Conservation (phyloP, 2,888 invertebrate species). For the Nymphalis polychloros region DNA sequence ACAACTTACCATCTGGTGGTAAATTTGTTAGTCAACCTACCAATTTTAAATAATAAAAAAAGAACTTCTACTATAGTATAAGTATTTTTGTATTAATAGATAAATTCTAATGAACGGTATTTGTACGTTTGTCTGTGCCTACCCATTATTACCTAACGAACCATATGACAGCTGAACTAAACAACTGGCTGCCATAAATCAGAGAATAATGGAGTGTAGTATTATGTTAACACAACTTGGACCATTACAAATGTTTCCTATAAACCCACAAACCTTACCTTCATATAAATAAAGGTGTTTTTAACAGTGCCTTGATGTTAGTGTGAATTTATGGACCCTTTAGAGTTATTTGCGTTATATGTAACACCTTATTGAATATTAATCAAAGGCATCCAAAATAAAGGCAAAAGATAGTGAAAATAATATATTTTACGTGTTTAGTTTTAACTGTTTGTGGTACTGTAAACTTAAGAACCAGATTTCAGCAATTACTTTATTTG, state of each 20-base stretch:
- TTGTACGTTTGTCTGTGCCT: constrained; percentile 17
- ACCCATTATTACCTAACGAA: constrained; percentile 42
- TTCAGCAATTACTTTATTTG: too few relatives aligned
- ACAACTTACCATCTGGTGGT: too few relatives aligned
- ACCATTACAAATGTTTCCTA: constrained; percentile 43
- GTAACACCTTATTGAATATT: constrained; percentile 51
- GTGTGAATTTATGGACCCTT: constrained; percentile 37
- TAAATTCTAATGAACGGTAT: neutral
- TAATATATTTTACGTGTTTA: neutral
- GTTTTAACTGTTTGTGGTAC: neutral
- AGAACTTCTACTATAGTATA: neutral
- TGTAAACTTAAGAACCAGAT: too few relatives aligned
- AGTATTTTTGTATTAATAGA: neutral
- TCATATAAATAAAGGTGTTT: constrained; percentile 40
- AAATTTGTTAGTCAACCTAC: too few relatives aligned
- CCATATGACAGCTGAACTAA: constrained; percentile 36
- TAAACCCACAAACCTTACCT: constrained; percentile 37
- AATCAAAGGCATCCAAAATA: constrained; percentile 40
- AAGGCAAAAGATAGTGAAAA: neutral
- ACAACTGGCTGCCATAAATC: constrained; percentile 50
- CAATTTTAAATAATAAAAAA: too few relatives aligned
- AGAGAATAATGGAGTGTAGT: constrained; percentile 51
- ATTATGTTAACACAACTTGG: constrained; percentile 57
- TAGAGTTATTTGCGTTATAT: constrained; percentile 43
- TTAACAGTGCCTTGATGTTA: constrained; percentile 26